Percentiles rank a stretch among this genome's conserved stretches.
phyloP scores from a whole-genome alignment of 2,888 invertebrate genomes.

The Brenthis ino region DNA sequence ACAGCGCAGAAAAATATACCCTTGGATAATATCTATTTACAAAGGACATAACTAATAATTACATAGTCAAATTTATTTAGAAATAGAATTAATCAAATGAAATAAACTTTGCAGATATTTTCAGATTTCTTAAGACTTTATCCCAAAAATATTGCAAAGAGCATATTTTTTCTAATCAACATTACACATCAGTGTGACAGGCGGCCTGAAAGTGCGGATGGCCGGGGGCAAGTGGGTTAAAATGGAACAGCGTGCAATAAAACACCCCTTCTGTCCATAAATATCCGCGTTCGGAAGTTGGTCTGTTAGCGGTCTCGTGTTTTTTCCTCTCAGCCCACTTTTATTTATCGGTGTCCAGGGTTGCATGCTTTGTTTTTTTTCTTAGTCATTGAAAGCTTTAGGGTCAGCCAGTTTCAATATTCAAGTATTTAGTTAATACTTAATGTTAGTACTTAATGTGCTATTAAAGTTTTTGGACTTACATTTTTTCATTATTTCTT shows the following conservation, averaged over 20 bases:
- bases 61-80: too few species aligned
- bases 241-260: conserved; percentile 74
- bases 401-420: conserved; percentile 10
- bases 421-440: conserved; percentile 17
- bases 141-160: too few species aligned
- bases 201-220: conserved; percentile 66
- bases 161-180: background rate
- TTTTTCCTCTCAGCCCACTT: conserved; percentile 64
- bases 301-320: conserved; percentile 79
- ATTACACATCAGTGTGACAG: conserved; percentile 49
- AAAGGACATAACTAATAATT: too few species aligned
- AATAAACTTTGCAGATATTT: too few species aligned
- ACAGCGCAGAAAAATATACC: too few species aligned
- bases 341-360: conserved; percentile 70
- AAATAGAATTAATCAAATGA: too few species aligned
- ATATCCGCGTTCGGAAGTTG: conserved; percentile 79
- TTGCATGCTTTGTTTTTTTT: conserved; percentile 45
- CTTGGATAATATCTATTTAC: too few species aligned
- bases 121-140: too few species aligned
- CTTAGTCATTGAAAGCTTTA: conserved; percentile 11
- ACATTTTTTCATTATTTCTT: too few species aligned
- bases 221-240: conserved; percentile 80
- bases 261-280: conserved; percentile 80
- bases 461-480: too few species aligned
- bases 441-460: too few species aligned